Conservation (phyloP, 2,113 vertebrate genomes). For the Hippocampus zosterae region DNA sequence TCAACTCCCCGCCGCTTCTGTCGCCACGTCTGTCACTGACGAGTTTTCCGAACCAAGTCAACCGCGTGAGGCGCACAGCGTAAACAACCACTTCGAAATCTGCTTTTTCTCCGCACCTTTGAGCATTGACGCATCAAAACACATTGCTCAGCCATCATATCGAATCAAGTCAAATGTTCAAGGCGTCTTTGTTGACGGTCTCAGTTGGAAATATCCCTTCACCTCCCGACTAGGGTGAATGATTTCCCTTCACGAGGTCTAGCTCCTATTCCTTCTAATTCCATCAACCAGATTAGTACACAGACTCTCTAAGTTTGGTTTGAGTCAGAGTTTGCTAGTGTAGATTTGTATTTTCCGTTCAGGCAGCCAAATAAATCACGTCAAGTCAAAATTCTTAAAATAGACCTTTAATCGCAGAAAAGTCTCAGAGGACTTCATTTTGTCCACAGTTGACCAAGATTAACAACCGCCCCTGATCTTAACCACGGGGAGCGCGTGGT, state of each 20-base stretch:
- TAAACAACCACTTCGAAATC: not conserved
- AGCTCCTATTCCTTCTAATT: not conserved
- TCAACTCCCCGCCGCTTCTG: not conserved
- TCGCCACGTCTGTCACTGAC: not conserved
- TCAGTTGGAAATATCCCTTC: not conserved
- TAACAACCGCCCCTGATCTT: no score
- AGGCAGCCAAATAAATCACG: not conserved
- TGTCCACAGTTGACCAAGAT: no score
- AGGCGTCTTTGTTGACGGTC: not conserved
- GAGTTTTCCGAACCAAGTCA: not conserved
- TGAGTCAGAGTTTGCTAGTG: no score
- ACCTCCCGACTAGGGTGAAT: not conserved
- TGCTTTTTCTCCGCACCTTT: not conserved
- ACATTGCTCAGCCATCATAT: conserved; percentile 1
- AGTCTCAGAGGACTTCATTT: no score
- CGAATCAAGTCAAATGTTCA: not conserved
- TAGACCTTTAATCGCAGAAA: no score
- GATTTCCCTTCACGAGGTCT: not conserved
- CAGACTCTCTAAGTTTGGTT: not conserved
- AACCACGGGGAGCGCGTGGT: no score
- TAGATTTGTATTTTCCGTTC: no score
- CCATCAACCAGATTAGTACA: no score
- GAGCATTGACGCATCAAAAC: conserved; percentile 1
- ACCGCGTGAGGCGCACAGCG: not conserved
- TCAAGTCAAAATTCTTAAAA: no score